Conservation (phyloP, 2,888 invertebrate genomes). For the Neria commutata region DNA sequence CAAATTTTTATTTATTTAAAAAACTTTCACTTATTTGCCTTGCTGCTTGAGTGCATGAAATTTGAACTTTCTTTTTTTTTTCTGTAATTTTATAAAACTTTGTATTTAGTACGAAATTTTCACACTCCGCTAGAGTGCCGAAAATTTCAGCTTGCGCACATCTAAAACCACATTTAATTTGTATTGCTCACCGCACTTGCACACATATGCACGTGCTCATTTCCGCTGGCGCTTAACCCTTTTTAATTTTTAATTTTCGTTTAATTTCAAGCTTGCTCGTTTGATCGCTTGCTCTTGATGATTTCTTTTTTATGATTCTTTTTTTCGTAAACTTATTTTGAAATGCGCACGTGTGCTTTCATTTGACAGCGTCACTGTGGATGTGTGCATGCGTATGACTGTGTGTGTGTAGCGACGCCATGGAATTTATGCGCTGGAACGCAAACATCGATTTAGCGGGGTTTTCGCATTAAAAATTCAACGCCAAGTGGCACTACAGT, state of each 20-base stretch:
- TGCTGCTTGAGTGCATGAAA: too few species aligned
- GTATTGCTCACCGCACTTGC: conserved; percentile 1
- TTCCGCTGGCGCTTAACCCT: background rate
- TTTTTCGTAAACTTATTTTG: conserved; percentile 36
- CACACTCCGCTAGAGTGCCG: too few species aligned
- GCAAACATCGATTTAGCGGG: too few species aligned
- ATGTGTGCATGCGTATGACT: conserved; percentile 21
- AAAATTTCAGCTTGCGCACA: too few species aligned
- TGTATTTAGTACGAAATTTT: too few species aligned
- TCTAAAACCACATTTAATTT: conserved; percentile 30
- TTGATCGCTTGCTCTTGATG: conserved; percentile 30
- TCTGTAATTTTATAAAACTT: background rate
- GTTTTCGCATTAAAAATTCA: too few species aligned
- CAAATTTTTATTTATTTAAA: conserved; percentile 15
- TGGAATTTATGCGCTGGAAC: too few species aligned
- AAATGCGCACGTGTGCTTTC: conserved; percentile 44
- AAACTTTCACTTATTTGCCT: background rate
- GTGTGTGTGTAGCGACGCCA: conserved; percentile 24
- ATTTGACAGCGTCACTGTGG: conserved; percentile 26
- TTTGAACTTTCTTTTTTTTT: background rate
- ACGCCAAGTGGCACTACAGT: too few species aligned
- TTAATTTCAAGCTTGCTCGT: conserved; percentile 9
- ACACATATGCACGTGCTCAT: conserved; percentile 8
- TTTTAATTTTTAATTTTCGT: background rate
- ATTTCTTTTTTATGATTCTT: conserved; percentile 27